Conservation (phyloP, 2,113 vertebrate genomes). For the Octodon degus region DNA sequence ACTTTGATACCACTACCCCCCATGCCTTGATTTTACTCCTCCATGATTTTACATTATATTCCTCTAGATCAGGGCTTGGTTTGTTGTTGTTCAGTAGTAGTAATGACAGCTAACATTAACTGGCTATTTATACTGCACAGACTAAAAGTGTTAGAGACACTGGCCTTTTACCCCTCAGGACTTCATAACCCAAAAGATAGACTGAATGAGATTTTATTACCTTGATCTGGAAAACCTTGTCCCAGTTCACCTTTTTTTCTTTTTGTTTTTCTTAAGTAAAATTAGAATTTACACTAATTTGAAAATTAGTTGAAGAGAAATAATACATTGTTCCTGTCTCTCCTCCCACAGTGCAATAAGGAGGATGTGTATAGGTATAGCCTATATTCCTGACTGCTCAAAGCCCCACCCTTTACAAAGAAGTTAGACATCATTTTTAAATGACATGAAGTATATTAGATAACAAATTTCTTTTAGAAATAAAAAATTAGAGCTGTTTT, state of each 20-base stretch:
- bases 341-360: neutral
- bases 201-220: neutral
- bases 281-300: neutral
- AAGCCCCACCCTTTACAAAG: neutral
- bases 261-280: neutral
- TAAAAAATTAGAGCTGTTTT: neutral
- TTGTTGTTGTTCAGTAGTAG: neutral
- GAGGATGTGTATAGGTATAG: neutral
- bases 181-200: constrained; percentile 6
- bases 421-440: neutral
- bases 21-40: neutral
- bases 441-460: neutral
- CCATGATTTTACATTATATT: neutral
- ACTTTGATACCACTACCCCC: neutral
- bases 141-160: neutral
- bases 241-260: neutral
- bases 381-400: neutral
- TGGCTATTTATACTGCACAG: neutral
- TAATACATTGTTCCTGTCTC: neutral
- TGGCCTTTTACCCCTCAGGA: neutral
- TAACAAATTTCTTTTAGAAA: neutral
- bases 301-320: neutral
- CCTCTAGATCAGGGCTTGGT: neutral
- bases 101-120: neutral
- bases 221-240: neutral